Conservation (phyloP, 30 jellyfish, hydroid and myxozoan species). For the Aurelia coerulea region DNA sequence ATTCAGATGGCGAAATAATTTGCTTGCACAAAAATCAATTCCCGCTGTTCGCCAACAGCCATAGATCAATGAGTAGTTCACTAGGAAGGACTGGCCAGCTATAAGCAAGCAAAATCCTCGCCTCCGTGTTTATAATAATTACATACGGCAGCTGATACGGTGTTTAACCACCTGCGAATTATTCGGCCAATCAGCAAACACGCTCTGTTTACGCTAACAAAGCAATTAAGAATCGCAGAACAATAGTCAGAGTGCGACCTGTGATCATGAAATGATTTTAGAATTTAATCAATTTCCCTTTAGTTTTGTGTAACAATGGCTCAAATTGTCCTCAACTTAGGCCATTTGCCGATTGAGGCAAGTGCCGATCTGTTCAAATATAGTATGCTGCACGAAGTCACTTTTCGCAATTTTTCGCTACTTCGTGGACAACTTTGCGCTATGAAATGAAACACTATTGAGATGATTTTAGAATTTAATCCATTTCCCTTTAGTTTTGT, state of each 20-base stretch:
- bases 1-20: background rate
- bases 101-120: constrained; percentile 76
- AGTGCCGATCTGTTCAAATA: no score
- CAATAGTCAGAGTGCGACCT: constrained; percentile 74
- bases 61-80: constrained; percentile 47
- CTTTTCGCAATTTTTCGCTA: no score
- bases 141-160: constrained; percentile 87
- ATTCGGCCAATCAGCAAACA: constrained; percentile 82
- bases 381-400: no score
- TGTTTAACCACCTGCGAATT: constrained; percentile 94
- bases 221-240: constrained; percentile 81
- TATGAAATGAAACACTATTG: no score
- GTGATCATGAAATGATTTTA: constrained; percentile 44
- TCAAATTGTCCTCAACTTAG: background rate
- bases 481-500: constrained; percentile 40
- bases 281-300: constrained; percentile 64
- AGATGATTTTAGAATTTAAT: constrained; percentile 42
- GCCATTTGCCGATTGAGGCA: background rate
- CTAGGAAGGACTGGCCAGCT: constrained; percentile 54
- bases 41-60: constrained; percentile 65
- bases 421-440: no score
- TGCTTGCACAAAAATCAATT: constrained; percentile 39
- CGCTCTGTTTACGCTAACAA: constrained; percentile 91
- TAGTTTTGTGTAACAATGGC: background rate
- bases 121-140: constrained; percentile 80